These are phyloP conservation scores for Drosophila gaucha DNA, from an alignment of 2,888 invertebrate genomes.

Conservation along the genomic window DNA sequence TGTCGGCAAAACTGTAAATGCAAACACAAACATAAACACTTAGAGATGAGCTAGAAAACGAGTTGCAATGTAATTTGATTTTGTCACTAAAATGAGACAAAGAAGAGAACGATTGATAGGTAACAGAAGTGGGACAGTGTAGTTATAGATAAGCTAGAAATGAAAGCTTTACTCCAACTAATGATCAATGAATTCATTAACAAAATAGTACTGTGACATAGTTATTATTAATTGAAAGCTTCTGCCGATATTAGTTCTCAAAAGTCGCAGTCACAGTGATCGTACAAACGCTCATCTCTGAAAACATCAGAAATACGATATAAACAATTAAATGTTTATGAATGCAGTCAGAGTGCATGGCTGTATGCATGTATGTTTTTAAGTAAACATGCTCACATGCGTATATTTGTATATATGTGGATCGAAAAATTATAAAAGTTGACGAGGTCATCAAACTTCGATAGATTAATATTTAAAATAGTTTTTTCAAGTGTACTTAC, in stretches of 20 bases:
- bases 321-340: neutral
- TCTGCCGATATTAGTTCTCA: neutral
- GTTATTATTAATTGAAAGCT: neutral
- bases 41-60: conserved; percentile 18
- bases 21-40: neutral
- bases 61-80: neutral
- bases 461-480: too few species aligned
- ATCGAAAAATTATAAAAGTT: neutral
- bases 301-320: conserved; percentile 16
- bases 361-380: neutral
- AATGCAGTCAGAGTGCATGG: neutral
- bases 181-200: neutral
- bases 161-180: too few species aligned
- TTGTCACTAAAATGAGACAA: too few species aligned
- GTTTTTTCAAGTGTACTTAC: too few species aligned
- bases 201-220: neutral
- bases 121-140: neutral
- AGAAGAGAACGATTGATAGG: too few species aligned
- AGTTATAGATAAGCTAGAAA: neutral
- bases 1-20: neutral
- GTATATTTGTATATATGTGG: neutral
- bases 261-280: conserved; percentile 2
- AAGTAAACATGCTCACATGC: too few species aligned
- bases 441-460: neutral
- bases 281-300: conserved; percentile 14